phyloP scores from a whole-genome alignment of 2,113 vertebrate genomes.

The Salvator merianae region DNA sequence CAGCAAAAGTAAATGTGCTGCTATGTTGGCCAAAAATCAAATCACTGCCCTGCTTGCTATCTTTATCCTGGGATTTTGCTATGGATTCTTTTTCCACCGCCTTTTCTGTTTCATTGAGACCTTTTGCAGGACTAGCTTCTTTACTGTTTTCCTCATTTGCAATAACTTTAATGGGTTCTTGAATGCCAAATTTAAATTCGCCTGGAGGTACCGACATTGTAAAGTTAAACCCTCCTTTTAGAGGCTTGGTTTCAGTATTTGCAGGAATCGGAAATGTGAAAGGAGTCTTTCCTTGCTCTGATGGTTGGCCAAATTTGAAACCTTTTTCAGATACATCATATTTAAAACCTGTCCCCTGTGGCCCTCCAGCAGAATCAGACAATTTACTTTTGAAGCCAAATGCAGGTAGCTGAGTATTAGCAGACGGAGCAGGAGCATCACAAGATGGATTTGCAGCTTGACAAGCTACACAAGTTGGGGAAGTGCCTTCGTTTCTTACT shows the following conservation, averaged over 20 bases:
- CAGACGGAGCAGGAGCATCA: constrained; percentile 34
- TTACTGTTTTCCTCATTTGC: constrained; percentile 56
- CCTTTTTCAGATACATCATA: constrained; percentile 72
- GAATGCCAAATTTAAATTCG: constrained; percentile 91
- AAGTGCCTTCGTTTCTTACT: constrained; percentile 77
- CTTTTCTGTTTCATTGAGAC: constrained; percentile 76
- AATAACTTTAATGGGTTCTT: constrained; percentile 73
- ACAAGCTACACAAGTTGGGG: constrained; percentile 76
- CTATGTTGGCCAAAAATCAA: constrained; percentile 81
- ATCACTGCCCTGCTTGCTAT: constrained; percentile 67
- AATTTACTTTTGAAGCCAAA: constrained; percentile 75
- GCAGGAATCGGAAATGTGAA: constrained; percentile 79
- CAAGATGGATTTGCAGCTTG: constrained; percentile 58
- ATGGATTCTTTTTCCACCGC: constrained; percentile 40
- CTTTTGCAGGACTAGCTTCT: constrained; percentile 73
- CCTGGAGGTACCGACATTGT: constrained; percentile 71
- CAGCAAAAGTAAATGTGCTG: constrained; percentile 85
- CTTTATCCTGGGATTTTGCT: constrained; percentile 50
- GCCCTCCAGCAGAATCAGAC: constrained; percentile 69
- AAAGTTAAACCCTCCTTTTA: constrained; percentile 83
- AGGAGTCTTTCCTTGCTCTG: constrained; percentile 72
- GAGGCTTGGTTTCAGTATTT: constrained; percentile 68
- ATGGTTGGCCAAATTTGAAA: constrained; percentile 82
- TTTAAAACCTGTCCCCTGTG: constrained; percentile 77
- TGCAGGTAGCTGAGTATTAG: constrained; percentile 67